A percentile compares a stretch with the other conserved stretches of the same genome.
Conservation (phyloP, 2,888 invertebrate species). For the Balanococcus diminutus region DNA sequence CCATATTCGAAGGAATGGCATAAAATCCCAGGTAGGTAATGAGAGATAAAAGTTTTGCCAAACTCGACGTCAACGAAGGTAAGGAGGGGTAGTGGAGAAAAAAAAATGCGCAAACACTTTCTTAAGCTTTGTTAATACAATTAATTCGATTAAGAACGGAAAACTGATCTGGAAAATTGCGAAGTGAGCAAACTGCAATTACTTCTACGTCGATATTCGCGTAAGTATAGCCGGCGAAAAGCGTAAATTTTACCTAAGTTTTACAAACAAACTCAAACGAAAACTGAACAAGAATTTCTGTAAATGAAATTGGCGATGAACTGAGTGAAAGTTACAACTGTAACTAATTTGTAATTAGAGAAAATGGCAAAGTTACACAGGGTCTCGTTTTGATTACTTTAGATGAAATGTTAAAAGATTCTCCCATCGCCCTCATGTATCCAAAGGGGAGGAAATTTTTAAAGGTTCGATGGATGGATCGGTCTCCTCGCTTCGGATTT, state of each 20-base stretch:
- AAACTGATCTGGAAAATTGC: constrained; percentile 40
- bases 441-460: not conserved
- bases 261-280: constrained; percentile 35
- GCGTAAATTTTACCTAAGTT: constrained; percentile 23
- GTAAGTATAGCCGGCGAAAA: not conserved
- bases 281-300: constrained; percentile 32
- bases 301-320: constrained; percentile 29
- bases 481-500: not conserved
- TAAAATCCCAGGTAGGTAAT: not conserved
- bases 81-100: not conserved
- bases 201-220: constrained; percentile 35
- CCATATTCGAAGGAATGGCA: not conserved
- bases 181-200: constrained; percentile 38
- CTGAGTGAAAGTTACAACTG: constrained; percentile 32
- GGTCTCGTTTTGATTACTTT: constrained; percentile 3
- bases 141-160: constrained; percentile 40
- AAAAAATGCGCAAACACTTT: constrained; percentile 20
- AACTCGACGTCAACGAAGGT: not conserved
- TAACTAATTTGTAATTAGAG: constrained; percentile 35
- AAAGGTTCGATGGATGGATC: not conserved
- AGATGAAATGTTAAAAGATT: constrained; percentile 30
- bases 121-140: constrained; percentile 38
- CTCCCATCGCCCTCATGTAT: not conserved
- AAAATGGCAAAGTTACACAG: not conserved
- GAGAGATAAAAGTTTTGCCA: not conserved